Evolutionary conservation across 2,113 vertebrate species (phyloP).

Genomic region (Callionymus lyra): DNA sequence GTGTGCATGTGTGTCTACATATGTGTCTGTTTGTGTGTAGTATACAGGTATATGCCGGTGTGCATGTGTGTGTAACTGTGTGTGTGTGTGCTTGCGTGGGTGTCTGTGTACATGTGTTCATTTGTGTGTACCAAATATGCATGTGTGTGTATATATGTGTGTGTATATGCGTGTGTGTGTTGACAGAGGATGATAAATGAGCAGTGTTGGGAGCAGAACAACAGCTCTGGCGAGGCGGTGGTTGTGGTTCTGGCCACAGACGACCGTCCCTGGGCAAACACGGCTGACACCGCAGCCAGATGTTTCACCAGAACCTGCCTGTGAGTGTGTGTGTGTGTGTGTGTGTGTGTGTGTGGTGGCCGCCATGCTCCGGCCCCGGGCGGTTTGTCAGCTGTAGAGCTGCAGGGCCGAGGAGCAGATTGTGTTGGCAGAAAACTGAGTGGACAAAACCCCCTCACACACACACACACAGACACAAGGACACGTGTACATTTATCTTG

Average conservation of each 20-base stretch:
- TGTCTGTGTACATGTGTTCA: too few relatives aligned
- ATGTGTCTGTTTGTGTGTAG: too few relatives aligned
- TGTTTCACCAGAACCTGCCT: conserved; percentile 43
- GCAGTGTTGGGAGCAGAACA: conserved; percentile 58
- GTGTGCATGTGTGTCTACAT: too few relatives aligned
- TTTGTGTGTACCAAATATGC: neutral
- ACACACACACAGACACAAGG: conserved; percentile 5
- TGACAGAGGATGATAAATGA: conserved; percentile 70
- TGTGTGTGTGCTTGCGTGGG: too few relatives aligned
- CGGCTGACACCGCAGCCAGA: conserved; percentile 56
- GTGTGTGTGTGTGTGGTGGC: conserved; percentile 24
- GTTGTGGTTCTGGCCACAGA: conserved; percentile 34
- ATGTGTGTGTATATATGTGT: conserved; percentile 1
- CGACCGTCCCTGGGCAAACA: conserved; percentile 51
- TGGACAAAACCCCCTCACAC: conserved; percentile 15
- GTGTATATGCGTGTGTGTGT: conserved; percentile 7
- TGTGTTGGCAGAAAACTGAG: conserved; percentile 42
- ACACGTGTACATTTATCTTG: too few relatives aligned
- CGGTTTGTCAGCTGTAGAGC: conserved; percentile 38
- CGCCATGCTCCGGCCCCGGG: conserved; percentile 23
- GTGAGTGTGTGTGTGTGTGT: conserved; percentile 25
- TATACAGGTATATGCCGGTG: too few relatives aligned
- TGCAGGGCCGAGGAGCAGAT: conserved; percentile 39
- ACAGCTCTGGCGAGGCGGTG: conserved; percentile 25
- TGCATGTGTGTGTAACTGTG: too few relatives aligned